Conservation (phyloP, 2,113 vertebrate species). For the Lucifuga dentata region DNA sequence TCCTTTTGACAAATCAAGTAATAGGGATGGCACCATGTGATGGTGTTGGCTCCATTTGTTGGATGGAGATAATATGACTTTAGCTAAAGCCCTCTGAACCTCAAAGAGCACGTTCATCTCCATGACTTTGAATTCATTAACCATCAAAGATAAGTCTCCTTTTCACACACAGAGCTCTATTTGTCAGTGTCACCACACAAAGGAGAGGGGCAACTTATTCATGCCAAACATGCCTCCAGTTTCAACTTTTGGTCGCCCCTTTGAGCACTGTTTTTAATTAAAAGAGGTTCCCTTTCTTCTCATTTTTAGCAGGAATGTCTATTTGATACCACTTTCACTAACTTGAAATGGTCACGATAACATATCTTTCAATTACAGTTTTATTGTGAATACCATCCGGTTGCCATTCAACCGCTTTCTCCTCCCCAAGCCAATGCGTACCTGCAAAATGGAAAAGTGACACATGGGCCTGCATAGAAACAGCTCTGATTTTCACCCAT, state of each 20-base stretch:
- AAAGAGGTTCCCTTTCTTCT: slow-evolving; percentile 80
- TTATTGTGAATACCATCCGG: slow-evolving; percentile 81
- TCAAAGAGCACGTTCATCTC: slow-evolving; percentile 82
- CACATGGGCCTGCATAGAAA: slow-evolving; percentile 76
- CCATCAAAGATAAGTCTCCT: slow-evolving; percentile 85
- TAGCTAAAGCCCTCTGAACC: slow-evolving; percentile 78
- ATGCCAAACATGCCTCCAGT: slow-evolving; percentile 85
- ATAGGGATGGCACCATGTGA: slow-evolving; percentile 64
- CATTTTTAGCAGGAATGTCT: slow-evolving; percentile 64
- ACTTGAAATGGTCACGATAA: slow-evolving; percentile 80
- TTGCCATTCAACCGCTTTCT: slow-evolving; percentile 73
- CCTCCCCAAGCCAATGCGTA: slow-evolving; percentile 61
- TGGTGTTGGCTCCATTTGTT: slow-evolving; percentile 66
- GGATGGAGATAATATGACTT: slow-evolving; percentile 79
- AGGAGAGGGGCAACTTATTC: slow-evolving; percentile 82
- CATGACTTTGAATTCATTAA: slow-evolving; percentile 85
- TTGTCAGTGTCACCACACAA: slow-evolving; percentile 86
- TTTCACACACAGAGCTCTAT: slow-evolving; percentile 79
- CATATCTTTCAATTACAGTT: slow-evolving; percentile 87
- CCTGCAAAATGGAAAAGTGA: slow-evolving; percentile 77
- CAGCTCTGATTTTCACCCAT: slow-evolving; percentile 70
- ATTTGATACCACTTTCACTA: slow-evolving; percentile 73
- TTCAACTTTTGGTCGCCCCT: slow-evolving; percentile 80
- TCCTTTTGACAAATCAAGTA: slow-evolving; percentile 50
- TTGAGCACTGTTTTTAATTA: slow-evolving; percentile 81